Conservation (phyloP, 2,888 invertebrate species). For the Lasioglossum villosulum region DNA sequence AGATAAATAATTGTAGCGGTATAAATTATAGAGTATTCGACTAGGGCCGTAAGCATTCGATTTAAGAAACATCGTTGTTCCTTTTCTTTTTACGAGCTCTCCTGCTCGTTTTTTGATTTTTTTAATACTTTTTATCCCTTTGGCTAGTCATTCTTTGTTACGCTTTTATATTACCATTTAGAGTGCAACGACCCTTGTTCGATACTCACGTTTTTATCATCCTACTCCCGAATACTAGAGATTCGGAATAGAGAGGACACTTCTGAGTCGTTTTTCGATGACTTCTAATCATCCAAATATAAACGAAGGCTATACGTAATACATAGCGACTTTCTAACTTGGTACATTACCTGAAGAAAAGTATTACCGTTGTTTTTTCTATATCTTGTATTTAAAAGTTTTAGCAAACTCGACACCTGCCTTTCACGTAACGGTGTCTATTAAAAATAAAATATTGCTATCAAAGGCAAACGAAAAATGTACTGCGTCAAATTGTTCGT, state of each 20-base stretch:
- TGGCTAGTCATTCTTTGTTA: slow-evolving; percentile 50
- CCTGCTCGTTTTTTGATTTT: background rate
- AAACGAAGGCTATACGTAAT: background rate
- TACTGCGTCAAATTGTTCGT: slow-evolving; percentile 19
- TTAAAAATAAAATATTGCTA: background rate
- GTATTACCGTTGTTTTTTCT: background rate
- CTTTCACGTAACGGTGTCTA: background rate
- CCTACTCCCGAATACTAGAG: slow-evolving; percentile 25
- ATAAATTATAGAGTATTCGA: slow-evolving; percentile 63
- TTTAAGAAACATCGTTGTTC: slow-evolving; percentile 36
- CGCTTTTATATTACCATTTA: slow-evolving; percentile 33
- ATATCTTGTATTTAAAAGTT: slow-evolving; percentile 1
- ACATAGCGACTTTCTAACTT: slow-evolving; percentile 8
- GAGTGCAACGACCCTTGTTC: slow-evolving; percentile 34
- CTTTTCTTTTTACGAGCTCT: slow-evolving; percentile 6
- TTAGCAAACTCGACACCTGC: background rate
- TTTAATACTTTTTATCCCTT: slow-evolving; percentile 17
- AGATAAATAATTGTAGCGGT: slow-evolving; percentile 54
- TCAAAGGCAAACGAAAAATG: background rate
- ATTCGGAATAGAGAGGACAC: slow-evolving; percentile 24
- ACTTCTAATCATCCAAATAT: slow-evolving; percentile 14
- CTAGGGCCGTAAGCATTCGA: slow-evolving; percentile 49
- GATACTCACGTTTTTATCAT: slow-evolving; percentile 31
- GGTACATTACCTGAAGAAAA: background rate
- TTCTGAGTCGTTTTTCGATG: slow-evolving; percentile 40